These are phyloP conservation scores for Phalacrocorax carbo DNA, from an alignment of 2,113 vertebrate species.

Conservation along the genomic window DNA sequence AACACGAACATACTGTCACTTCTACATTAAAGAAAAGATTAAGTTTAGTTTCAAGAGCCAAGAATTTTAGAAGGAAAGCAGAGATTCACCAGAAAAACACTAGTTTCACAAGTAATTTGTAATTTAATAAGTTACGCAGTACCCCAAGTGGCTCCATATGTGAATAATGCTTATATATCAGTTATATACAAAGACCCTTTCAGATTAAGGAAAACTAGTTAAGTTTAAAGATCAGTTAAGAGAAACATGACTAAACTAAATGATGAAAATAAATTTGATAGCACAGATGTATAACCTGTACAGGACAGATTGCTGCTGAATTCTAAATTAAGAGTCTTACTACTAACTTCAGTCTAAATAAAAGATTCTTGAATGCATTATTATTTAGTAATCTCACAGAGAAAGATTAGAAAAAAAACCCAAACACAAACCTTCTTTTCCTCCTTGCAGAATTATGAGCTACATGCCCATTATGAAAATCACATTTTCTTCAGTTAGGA, in stretches of 20 bases:
- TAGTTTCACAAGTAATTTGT: not conserved
- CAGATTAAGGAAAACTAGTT: not conserved
- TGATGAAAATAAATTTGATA: not conserved
- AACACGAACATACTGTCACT: slow-evolving; percentile 89
- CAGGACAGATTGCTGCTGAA: not conserved
- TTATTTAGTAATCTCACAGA: not conserved
- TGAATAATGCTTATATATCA: not conserved
- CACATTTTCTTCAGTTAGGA: not conserved
- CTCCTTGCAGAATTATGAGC: not conserved
- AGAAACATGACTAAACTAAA: not conserved
- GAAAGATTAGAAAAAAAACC: not conserved
- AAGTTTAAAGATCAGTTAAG: not conserved
- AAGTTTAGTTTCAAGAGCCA: not conserved
- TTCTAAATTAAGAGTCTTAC: not conserved
- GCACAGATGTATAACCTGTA: not conserved
- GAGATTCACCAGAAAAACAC: not conserved
- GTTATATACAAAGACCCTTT: not conserved
- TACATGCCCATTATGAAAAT: not conserved
- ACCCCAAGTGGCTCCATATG: not conserved
- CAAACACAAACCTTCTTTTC: not conserved
- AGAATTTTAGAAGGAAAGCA: not conserved
- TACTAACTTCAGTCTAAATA: not conserved
- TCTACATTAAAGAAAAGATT: slow-evolving; percentile 72
- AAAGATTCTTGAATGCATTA: not conserved
- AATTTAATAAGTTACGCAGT: not conserved